Evolutionary conservation across 1,140 invertebrate species (phyloP).

Genomic region (Helicoverpa armigera): DNA sequence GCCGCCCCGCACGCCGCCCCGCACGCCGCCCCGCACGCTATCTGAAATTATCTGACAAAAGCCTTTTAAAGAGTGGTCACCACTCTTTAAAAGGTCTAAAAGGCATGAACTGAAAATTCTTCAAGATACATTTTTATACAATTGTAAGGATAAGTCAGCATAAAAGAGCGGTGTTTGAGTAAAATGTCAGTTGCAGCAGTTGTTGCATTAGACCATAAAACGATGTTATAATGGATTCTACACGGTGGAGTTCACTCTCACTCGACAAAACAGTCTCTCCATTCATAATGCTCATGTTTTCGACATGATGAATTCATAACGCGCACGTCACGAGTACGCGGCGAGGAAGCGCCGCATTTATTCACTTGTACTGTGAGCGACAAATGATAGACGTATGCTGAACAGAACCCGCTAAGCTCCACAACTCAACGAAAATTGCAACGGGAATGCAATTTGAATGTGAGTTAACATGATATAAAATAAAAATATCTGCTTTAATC

Average conservation of each 20-base stretch:
- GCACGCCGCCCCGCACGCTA: too few species aligned
- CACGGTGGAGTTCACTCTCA: background rate
- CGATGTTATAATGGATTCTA: background rate
- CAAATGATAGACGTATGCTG: background rate
- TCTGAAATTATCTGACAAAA: too few species aligned
- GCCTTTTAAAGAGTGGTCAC: too few species aligned
- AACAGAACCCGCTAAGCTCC: background rate
- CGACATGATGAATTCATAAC: slow-evolving; percentile 34
- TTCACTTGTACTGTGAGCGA: background rate
- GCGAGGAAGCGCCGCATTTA: background rate
- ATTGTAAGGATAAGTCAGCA: too few species aligned
- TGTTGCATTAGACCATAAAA: background rate
- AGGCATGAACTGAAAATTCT: too few species aligned
- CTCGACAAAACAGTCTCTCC: background rate
- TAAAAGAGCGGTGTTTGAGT: background rate
- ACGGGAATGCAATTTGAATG: too few species aligned
- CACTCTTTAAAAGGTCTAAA: too few species aligned
- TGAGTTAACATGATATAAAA: too few species aligned
- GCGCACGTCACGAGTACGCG: background rate
- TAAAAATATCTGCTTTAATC: too few species aligned
- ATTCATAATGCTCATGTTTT: slow-evolving; percentile 33
- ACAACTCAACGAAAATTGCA: too few species aligned
- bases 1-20: too few species aligned
- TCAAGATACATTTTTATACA: too few species aligned
- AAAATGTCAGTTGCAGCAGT: background rate